Percentiles rank a stretch among this genome's conserved stretches.
Conservation (phyloP, 2,113 vertebrate genomes). For the western clawed frog (Xenopus tropicalis) region DNA sequence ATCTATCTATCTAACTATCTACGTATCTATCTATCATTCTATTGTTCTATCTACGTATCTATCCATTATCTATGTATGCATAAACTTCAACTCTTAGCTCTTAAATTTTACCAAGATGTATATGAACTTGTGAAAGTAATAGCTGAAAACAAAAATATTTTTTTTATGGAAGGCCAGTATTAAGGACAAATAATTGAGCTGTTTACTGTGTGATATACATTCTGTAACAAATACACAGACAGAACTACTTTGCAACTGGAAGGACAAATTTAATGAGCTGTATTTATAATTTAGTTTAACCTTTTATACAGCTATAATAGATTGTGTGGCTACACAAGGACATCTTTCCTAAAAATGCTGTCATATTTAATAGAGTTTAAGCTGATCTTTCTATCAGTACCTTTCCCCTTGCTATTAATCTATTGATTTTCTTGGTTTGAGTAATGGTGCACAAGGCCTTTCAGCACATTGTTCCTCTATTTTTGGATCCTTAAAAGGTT, state of each 20-base stretch:
- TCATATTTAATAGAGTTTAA: conserved; percentile 11
- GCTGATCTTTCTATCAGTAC: conserved; percentile 11
- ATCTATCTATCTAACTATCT: no score
- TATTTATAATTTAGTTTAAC: conserved; percentile 1
- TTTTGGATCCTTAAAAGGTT: conserved; percentile 40
- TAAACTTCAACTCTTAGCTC: no score
- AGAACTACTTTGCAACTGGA: neutral
- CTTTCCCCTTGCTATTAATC: conserved; percentile 23
- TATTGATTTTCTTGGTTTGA: conserved; percentile 37
- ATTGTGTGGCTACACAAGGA: conserved; percentile 19
- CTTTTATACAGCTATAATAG: conserved; percentile 23
- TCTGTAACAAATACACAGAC: neutral
- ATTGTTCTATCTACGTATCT: no score
- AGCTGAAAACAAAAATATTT: no score
- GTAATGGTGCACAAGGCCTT: conserved; percentile 24
- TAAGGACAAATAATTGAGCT: no score
- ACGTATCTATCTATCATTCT: no score
- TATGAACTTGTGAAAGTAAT: no score
- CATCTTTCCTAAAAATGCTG: conserved; percentile 20
- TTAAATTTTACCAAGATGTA: no score
- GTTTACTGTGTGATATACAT: no score
- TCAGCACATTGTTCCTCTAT: conserved; percentile 33
- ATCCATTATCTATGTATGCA: no score
- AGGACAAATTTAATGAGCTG: conserved; percentile 21
- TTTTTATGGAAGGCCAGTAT: no score